Conservation (phyloP, 2,888 invertebrate species). For the Nycteola revayana region DNA sequence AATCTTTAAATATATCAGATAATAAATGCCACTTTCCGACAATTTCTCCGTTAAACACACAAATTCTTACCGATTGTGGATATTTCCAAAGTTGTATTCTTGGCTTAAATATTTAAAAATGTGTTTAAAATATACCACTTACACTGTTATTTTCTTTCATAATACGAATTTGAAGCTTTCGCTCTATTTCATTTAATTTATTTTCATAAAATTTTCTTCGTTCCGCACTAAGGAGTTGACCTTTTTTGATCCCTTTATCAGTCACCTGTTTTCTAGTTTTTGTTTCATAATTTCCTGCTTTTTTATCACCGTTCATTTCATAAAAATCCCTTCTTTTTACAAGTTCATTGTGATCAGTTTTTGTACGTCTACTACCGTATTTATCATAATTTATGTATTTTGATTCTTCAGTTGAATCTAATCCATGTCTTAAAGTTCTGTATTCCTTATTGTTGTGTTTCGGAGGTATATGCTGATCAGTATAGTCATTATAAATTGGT, state of each 20-base stretch:
- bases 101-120: no score
- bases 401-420: slow-evolving; percentile 10
- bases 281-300: slow-evolving; percentile 14
- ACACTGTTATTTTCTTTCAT: slow-evolving; percentile 34
- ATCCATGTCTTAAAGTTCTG: neutral
- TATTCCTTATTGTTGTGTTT: neutral
- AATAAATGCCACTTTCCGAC: no score
- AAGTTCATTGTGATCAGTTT: slow-evolving; percentile 1
- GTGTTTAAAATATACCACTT: slow-evolving; percentile 19
- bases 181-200: slow-evolving; percentile 53
- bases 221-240: slow-evolving; percentile 42
- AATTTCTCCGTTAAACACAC: no score
- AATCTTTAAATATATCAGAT: no score
- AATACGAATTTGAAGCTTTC: slow-evolving; percentile 34
- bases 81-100: no score
- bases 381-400: slow-evolving; percentile 10
- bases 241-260: slow-evolving; percentile 22
- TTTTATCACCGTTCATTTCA: slow-evolving; percentile 17
- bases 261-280: slow-evolving; percentile 20
- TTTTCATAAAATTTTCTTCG: slow-evolving; percentile 59
- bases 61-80: no score
- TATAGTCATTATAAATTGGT: slow-evolving; percentile 11
- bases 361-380: slow-evolving; percentile 10
- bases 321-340: slow-evolving; percentile 21
- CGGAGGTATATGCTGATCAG: neutral